Percentiles rank a stretch among this genome's conserved stretches.
Evolutionary conservation across 1,140 invertebrate genomes (phyloP).

Genomic region (Brachionus rubens): DNA sequence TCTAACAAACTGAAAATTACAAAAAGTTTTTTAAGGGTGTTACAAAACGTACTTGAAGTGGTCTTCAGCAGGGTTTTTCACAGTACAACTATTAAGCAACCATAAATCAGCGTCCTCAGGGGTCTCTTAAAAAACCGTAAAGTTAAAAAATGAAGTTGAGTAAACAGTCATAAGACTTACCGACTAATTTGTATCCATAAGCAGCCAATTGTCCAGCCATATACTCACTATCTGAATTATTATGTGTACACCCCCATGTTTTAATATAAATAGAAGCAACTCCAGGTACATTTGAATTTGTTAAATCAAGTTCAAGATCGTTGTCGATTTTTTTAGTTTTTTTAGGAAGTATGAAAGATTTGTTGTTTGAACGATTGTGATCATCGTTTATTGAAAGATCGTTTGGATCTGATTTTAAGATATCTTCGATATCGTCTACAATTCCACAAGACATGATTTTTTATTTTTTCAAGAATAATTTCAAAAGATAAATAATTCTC

Average conservation of each 20-base stretch:
- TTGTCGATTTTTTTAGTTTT: background rate
- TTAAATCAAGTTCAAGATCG: background rate
- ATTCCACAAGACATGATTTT: slow-evolving; percentile 45
- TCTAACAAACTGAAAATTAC: slow-evolving; percentile 51
- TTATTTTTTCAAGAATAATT: no score
- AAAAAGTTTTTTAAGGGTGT: background rate
- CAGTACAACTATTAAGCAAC: slow-evolving; percentile 94
- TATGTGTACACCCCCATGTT: slow-evolving; percentile 90
- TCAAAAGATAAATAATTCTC: no score
- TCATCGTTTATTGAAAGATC: background rate
- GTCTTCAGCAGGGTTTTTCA: slow-evolving; percentile 92
- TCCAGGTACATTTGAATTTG: background rate
- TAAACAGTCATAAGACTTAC: no score
- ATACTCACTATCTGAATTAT: slow-evolving; percentile 33
- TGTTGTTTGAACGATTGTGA: slow-evolving; percentile 3
- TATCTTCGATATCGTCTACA: slow-evolving; percentile 46
- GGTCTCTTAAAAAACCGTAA: slow-evolving; percentile 64
- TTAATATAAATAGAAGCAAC: slow-evolving; percentile 72
- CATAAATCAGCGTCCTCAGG: slow-evolving; percentile 82
- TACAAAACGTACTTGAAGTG: slow-evolving; percentile 68
- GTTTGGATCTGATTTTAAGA: slow-evolving; percentile 27
- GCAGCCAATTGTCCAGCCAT: slow-evolving; percentile 60
- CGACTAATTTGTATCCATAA: slow-evolving; percentile 79
- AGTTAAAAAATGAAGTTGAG: background rate
- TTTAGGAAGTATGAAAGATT: slow-evolving; percentile 37